phyloP scores from a whole-genome alignment of 53 echinoderm and acorn worm genomes.

The Stichopus horrens region DNA sequence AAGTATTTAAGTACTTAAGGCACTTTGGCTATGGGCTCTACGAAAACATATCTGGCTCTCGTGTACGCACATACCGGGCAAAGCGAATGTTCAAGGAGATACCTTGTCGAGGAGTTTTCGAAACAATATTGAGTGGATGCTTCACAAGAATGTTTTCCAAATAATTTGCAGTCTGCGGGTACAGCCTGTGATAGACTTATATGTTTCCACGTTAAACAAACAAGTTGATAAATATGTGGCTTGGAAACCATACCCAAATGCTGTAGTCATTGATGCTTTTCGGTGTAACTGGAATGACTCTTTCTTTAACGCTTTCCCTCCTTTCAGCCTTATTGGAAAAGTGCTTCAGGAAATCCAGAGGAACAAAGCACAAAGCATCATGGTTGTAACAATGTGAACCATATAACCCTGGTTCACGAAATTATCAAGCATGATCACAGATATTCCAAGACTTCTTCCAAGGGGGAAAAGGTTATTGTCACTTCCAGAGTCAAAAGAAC shows the following conservation, averaged over 20 bases:
- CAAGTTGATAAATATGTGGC: constrained; percentile 50
- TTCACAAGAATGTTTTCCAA: neutral
- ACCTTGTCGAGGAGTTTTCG: constrained; percentile 6
- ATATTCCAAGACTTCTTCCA: neutral
- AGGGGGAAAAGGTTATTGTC: neutral
- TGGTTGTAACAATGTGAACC: constrained; percentile 21
- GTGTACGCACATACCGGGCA: constrained; percentile 22
- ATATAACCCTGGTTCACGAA: constrained; percentile 34
- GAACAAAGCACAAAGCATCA: constrained; percentile 15
- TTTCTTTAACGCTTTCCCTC: constrained; percentile 3
- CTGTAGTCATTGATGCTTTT: constrained; percentile 39
- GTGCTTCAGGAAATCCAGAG: neutral
- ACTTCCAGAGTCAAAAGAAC: neutral
- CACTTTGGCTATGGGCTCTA: constrained; percentile 13
- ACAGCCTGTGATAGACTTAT: constrained; percentile 30
- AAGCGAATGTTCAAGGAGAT: constrained; percentile 19
- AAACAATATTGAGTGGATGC: constrained; percentile 16
- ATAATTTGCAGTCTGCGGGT: neutral
- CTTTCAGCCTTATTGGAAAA: constrained; percentile 27
- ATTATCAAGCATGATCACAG: constrained; percentile 10
- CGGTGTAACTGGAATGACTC: neutral
- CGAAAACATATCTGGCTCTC: constrained; percentile 3
- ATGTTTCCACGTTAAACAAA: constrained; percentile 15
- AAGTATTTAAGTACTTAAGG: neutral
- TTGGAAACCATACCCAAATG: constrained; percentile 64